Conservation (phyloP, 2,797 vertebrate species). For the Pitangus sulphuratus region DNA sequence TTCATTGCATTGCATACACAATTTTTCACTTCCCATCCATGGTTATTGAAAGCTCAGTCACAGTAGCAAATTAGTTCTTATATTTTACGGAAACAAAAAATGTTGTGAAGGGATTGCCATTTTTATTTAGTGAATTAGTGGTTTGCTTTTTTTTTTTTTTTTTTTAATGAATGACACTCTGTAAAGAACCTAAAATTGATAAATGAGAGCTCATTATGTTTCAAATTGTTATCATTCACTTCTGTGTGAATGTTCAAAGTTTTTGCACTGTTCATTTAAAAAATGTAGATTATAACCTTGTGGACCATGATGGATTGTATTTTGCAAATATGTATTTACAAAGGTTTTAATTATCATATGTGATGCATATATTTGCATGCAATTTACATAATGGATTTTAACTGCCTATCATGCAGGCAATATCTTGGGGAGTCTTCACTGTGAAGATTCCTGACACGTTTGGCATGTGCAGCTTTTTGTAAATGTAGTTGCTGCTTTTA, state of each 20-base stretch:
- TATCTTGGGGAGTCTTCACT: slow-evolving; percentile 13
- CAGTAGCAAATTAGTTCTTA: background rate
- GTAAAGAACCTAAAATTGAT: background rate
- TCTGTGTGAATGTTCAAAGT: background rate
- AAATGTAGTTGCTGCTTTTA: background rate
- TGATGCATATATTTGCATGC: slow-evolving; percentile 34
- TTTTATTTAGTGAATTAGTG: background rate
- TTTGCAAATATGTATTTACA: slow-evolving; percentile 63
- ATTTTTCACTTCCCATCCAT: background rate
- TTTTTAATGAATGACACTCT: background rate
- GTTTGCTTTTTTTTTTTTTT: background rate
- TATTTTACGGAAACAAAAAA: background rate
- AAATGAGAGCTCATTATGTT: background rate
- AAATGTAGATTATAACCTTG: slow-evolving; percentile 55
- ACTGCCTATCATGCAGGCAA: slow-evolving; percentile 9
- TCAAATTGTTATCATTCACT: background rate
- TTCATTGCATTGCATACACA: background rate
- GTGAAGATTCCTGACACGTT: background rate
- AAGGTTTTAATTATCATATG: slow-evolving; percentile 44
- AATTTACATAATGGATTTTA: slow-evolving; percentile 55
- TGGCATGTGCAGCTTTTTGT: slow-evolving; percentile 5
- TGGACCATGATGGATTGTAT: slow-evolving; percentile 43
- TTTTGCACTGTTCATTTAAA: background rate
- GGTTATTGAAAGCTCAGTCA: background rate
- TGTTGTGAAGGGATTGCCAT: background rate